Base-by-base conservation (phyloP, 2,888 invertebrate genomes). In the Parapristionchus giblindavisi region DNA sequence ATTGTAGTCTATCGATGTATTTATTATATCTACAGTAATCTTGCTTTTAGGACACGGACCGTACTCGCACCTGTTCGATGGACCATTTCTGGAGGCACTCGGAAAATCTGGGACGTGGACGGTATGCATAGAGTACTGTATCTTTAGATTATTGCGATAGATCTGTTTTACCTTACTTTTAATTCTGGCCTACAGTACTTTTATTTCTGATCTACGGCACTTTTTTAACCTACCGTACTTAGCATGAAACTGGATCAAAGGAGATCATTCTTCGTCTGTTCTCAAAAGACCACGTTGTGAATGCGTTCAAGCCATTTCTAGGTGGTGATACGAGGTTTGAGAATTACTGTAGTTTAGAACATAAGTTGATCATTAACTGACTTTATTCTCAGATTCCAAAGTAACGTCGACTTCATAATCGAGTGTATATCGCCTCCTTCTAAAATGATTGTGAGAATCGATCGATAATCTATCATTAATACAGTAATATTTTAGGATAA, bases 61-160 rank as follows among this genome's bases (percentile, higher is more conserved):
- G 2, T 92, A 91, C 87, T 92, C 92, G 1, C 92, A 93, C 86
- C 81, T 90, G 8, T 92, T 92, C 91, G 92, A 92, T 83, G 79
- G 82, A 2, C 80, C 77, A 4, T 89, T 90, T 79, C 87, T 90
- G 72, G 85, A 86, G 17, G 48, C 71, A 27, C 79, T 85, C 60
- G 76, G 77, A 24, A 82, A 83, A 54, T 21, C 21, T 17, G 52
- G 52, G 24, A 61, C 52, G 14, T 48, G 40, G n/a, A 77, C 48
- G 43, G 68, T 51, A 34, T 43, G 58, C 27, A n/a, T n/a, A n/a
- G 8, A 43, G 11, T 43, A 14, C 43, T n/a, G 6, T 14, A 54
- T n/a, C 8, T 8, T 14, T n/a, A n/a, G 14, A 54, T n/a, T n/a
- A n/a, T n/a, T n/a, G n/a, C n/a, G n/a, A n/a, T n/a, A n/a, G n/a